Evolutionary conservation across 2,797 vertebrate species (phyloP).

Genomic region (Pteronotus mesoamericanus): DNA sequence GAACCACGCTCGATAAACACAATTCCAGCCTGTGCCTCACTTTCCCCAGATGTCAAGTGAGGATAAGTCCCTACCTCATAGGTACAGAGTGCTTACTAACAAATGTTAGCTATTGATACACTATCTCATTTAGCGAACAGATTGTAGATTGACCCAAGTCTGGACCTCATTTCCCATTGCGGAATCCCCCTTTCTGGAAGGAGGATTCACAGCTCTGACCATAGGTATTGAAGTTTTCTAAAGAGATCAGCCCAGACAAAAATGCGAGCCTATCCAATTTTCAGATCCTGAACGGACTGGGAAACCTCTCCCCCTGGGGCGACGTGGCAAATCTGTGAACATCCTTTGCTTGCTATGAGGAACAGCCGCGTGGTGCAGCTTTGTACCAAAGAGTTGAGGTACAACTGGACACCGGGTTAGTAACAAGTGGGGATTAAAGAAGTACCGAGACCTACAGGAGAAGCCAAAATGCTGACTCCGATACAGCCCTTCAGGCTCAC

Average conservation of each 20-base stretch:
- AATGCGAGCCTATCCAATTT: conserved; percentile 13
- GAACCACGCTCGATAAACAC: not conserved
- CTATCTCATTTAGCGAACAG: not conserved
- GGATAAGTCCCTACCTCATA: not conserved
- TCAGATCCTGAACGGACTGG: not conserved
- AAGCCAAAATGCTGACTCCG: not conserved
- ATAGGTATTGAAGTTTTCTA: not conserved
- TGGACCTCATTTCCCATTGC: not conserved
- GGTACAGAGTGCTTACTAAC: not conserved
- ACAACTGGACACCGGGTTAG: not conserved
- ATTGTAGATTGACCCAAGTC: not conserved
- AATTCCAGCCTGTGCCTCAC: not conserved
- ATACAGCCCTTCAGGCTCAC: not conserved
- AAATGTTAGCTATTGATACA: too few species aligned
- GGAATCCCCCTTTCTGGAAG: not conserved
- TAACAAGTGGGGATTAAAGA: not conserved
- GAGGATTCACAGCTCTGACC: not conserved
- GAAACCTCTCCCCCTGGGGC: not conserved
- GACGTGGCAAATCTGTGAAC: not conserved
- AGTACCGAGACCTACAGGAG: not conserved
- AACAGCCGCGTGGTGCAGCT: not conserved
- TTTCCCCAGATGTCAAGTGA: not conserved
- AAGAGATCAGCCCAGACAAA: not conserved
- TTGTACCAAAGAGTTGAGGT: accelerated
- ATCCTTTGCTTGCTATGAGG: accelerated